Base-by-base conservation (phyloP, 35 echinoderm and acorn worm species). In the Chiridota heheva region DNA sequence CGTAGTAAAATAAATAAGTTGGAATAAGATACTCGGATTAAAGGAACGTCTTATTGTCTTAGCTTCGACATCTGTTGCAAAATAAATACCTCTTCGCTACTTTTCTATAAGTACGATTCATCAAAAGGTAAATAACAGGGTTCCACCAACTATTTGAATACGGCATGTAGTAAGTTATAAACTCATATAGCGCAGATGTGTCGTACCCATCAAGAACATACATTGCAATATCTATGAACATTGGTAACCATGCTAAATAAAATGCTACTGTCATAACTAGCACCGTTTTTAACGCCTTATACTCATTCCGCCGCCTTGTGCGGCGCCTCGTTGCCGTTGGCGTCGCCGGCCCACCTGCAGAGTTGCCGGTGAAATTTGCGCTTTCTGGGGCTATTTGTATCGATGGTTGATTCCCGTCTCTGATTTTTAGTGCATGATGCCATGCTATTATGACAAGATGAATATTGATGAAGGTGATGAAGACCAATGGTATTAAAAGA, bases 91-190 rank as follows among this genome's bases (percentile, higher is more conserved):
- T 58, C 53, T 42, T 78, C 7, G 75, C 75, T 17, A 57, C 55
- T 28, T 78, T 78, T 32, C 75, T 49, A 40, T 78, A 78, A 7
- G 75, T 57, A 36, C 75, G 40, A 42, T 78, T 78, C 75, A 78
- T 78, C 20, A 78, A 57, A 3, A 78, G 46, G 17, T 78, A 78
- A 27, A 76, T 76, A 10, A 78, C 42, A 5, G 75, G 75, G 36
- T 78, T 78, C 75, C 75, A 78, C 75, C 75, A 78, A 42, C 75
- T 78, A 24, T 42, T 78, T 38, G 75, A 78, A 40, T 78, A 78
- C 46, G 75, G 75, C 75, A 78, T 62, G 55, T 61, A 78, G 38
- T 78, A 78, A 5, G 75, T 78, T 16, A 78, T 38, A 42, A 78
- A 78, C 32, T 78, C 75, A 41, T 78, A 78, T 5, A 57, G 51